phyloP scores from a whole-genome alignment of 2,113 vertebrate genomes.

The Periophthalmus modestus region DNA sequence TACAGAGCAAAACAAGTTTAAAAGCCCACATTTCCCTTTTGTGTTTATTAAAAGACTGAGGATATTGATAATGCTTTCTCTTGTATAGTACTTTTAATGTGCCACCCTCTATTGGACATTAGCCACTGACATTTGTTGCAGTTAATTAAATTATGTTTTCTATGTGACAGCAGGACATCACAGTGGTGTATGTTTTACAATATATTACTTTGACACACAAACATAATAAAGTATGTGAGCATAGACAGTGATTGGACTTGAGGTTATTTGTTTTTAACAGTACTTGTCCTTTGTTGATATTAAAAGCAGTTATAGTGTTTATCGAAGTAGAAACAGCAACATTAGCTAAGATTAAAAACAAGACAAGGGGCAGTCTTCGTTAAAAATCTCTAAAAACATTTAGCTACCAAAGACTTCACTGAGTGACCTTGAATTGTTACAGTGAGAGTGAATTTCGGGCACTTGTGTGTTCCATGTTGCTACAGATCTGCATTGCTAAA shows the following conservation, averaged over 20 bases:
- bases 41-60: too few relatives aligned
- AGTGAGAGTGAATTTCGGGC: conserved; percentile 28
- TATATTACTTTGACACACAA: neutral
- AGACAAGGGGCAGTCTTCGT: conserved; percentile 8
- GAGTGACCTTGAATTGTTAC: conserved; percentile 3
- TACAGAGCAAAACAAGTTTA: neutral
- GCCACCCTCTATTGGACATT: conserved; percentile 46
- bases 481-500: conserved; percentile 33
- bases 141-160: neutral
- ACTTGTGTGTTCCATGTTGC: conserved; percentile 55
- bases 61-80: neutral
- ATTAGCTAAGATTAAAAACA: conserved; percentile 36
- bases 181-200: conserved; percentile 15
- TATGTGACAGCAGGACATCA: neutral
- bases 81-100: conserved; percentile 5
- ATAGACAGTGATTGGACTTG: conserved; percentile 20
- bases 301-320: conserved; percentile 14
- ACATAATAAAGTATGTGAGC: conserved; percentile 7
- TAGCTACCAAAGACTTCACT: neutral
- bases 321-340: conserved; percentile 45
- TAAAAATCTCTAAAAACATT: conserved; percentile 48
- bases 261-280: neutral
- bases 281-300: neutral
- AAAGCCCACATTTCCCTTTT: neutral
- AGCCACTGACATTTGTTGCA: neutral